Evolutionary conservation across 1,140 invertebrate species (phyloP).

Genomic region (Teleogryllus occipitalis): DNA sequence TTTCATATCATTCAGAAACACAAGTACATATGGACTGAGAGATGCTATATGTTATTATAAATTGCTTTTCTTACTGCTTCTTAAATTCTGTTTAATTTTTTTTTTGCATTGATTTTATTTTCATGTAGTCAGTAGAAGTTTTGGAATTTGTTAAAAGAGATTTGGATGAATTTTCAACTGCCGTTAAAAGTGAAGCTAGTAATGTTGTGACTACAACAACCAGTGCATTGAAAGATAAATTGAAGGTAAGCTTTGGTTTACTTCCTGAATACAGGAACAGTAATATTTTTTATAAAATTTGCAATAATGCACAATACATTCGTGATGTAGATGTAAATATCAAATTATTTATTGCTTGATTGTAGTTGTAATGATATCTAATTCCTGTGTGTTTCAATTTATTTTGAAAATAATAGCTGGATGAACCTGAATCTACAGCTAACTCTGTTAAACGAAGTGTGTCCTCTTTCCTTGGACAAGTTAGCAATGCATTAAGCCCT

Average conservation of each 20-base stretch:
- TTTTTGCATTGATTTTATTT: neutral
- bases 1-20: neutral
- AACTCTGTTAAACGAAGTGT: conserved; percentile 61
- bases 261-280: neutral
- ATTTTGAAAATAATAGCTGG: conserved; percentile 42
- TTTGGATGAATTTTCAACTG: conserved; percentile 60
- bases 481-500: conserved; percentile 48
- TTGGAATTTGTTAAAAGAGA: conserved; percentile 68
- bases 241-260: conserved; percentile 44
- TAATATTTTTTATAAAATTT: too few species aligned
- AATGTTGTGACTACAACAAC: conserved; percentile 53
- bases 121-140: conserved; percentile 55
- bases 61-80: neutral
- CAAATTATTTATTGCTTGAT: neutral
- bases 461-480: conserved; percentile 47
- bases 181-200: conserved; percentile 58
- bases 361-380: conserved; percentile 12
- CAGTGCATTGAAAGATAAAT: conserved; percentile 53
- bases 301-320: too few species aligned
- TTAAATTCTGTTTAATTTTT: neutral
- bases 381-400: neutral
- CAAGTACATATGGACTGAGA: neutral
- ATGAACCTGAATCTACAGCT: conserved; percentile 56
- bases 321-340: too few species aligned
- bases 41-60: neutral